Percentiles rank a stretch among this genome's conserved stretches.
Evolutionary conservation across 2,113 vertebrate genomes (phyloP).

Genomic region (Myrmecophaga tridactyla): DNA sequence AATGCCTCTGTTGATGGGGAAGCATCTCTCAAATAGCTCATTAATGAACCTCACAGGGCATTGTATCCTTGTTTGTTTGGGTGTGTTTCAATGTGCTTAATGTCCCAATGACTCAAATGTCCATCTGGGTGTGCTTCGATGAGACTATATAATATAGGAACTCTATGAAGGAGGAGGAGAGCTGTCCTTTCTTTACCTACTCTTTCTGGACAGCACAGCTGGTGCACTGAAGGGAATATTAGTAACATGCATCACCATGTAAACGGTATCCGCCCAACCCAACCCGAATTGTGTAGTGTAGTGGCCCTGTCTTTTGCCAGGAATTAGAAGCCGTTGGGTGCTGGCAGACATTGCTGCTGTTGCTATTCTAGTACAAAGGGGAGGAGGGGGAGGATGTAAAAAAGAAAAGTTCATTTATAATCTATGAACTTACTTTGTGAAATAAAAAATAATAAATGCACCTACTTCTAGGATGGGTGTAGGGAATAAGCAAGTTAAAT

Average conservation of each 20-base stretch:
- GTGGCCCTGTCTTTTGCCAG: neutral
- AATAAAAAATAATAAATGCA: neutral
- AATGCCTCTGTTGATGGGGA: too few relatives aligned
- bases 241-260: neutral
- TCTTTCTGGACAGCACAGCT: neutral
- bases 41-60: neutral
- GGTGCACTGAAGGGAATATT: neutral
- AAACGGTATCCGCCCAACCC: neutral
- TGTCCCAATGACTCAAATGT: too few relatives aligned
- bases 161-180: neutral
- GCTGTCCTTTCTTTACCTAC: neutral
- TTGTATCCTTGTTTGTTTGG: neutral
- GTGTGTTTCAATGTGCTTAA: too few relatives aligned
- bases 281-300: too few relatives aligned
- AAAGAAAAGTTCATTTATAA: neutral
- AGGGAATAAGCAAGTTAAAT: neutral
- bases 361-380: neutral
- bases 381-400: neutral
- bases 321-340: neutral
- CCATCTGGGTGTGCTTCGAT: neutral
- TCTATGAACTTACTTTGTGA: neutral
- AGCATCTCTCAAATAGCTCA: neutral
- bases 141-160: neutral
- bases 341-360: neutral
- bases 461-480: neutral